phyloP scores from a whole-genome alignment of 1,140 invertebrate genomes.

The Pseudomyrmex flavicornis region DNA sequence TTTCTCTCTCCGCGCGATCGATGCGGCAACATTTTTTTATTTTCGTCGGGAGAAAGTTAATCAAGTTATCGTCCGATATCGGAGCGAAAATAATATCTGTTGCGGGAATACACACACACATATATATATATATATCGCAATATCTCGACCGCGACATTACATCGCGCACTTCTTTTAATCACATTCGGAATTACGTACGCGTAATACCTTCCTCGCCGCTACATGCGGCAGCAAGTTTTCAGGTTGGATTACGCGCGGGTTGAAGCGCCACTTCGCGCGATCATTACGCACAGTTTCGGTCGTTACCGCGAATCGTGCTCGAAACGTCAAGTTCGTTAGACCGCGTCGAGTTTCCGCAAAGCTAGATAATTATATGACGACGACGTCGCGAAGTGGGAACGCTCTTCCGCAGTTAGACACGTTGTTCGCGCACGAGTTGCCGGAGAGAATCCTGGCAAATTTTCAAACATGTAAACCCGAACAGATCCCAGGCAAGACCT shows the following conservation, averaged over 20 bases:
- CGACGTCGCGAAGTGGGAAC: conserved; percentile 39
- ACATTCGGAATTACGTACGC: not conserved
- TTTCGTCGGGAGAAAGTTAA: too few species aligned
- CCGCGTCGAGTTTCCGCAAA: conserved; percentile 2
- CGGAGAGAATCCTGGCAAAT: not conserved
- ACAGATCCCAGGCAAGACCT: not conserved
- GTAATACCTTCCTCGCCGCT: too few species aligned
- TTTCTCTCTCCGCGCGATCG: too few species aligned
- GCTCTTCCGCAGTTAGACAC: conserved; percentile 15
- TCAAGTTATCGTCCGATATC: not conserved
- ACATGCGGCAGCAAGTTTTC: not conserved
- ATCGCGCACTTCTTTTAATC: not conserved
- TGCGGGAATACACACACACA: too few species aligned
- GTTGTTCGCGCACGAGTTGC: conserved; percentile 9
- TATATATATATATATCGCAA: too few species aligned
- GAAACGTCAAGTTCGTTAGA: conserved; percentile 53
- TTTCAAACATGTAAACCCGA: conserved; percentile 6
- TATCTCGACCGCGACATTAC: too few species aligned
- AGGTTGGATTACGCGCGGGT: conserved; percentile 8
- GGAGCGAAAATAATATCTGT: not conserved
- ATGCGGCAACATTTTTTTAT: too few species aligned
- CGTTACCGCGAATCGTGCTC: conserved; percentile 14
- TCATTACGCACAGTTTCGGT: conserved; percentile 36
- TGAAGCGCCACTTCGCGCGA: conserved; percentile 11
- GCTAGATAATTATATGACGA: conserved; percentile 24